Base-by-base conservation (phyloP, 2,113 vertebrate genomes). In the Eurystomus gularis region DNA sequence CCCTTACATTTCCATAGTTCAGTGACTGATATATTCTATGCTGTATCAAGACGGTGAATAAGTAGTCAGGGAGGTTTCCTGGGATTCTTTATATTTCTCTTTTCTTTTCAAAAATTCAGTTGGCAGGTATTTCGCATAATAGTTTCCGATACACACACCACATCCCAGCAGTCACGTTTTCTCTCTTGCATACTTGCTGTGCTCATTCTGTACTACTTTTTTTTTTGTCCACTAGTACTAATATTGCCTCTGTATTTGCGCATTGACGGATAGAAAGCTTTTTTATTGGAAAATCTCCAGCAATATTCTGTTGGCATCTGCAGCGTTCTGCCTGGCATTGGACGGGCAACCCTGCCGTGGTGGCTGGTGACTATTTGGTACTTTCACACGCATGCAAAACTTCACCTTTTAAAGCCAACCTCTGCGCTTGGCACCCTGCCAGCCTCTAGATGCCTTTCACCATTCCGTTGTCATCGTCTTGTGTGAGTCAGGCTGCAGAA, bases 21-120 rank as follows among this genome's bases (percentile, higher is more conserved):
- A 10, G 37, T 24, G 52, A 4, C 24, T 40, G 52, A 3, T 8
- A 0, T 5, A 0, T 52, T 35, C 49, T 24, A 2, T 57, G 77
- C 55, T 10, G 0, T 31, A 58, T 14, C 51, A 16, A 39, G 83
- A 7, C 39, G 24, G 13, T 13, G 35, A 25, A 17, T 23, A 57
- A 72, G 52, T 46, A 76, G 16, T 4, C 26, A 19, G 25, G 52
- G 46, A 95, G 42, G 10, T 71, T 77, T 75, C 25, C 19, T 85
- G 81, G 46, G 25, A 8, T 82, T 75, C 44, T 68, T 79, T 7
- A 13, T 5, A 0, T 77, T 65, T 71, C 25, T 76, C 44, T 68
- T n/a, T 88, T 52, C 62, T 80, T 72, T 68, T 42, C 25, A 40
- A 18, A 71, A 55, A 54, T n/a, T 16, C 9, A 11, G 39, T 31